These are phyloP conservation scores for Formicarius rufipectus DNA, from an alignment of 2,113 vertebrate genomes.

Conservation along the genomic window DNA sequence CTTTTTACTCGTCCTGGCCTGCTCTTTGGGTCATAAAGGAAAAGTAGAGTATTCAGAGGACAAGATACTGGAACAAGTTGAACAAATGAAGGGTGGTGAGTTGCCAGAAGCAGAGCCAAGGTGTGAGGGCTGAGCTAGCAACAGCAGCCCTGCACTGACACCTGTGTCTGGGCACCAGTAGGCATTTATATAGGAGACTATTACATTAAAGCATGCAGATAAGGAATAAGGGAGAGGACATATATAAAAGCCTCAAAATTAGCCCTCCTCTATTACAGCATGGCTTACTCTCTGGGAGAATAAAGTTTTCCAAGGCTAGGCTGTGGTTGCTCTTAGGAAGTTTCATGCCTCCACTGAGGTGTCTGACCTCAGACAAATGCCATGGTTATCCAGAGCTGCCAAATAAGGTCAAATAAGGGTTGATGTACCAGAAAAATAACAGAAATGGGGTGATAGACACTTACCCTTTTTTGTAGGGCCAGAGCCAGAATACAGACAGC, in stretches of 20 bases:
- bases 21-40: not conserved
- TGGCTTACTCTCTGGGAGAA: not conserved
- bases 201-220: not conserved
- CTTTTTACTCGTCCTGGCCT: no score
- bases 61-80: not conserved
- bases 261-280: not conserved
- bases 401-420: not conserved
- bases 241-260: not conserved
- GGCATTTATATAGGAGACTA: not conserved
- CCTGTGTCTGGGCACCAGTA: not conserved
- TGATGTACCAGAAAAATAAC: not conserved
- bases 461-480: slow-evolving; percentile 50
- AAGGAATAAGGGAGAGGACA: not conserved
- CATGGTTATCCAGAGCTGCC: not conserved
- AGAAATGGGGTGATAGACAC: not conserved
- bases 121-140: not conserved
- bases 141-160: not conserved
- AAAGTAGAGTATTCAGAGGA: not conserved
- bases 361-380: not conserved
- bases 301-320: not conserved
- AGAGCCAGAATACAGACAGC: not conserved
- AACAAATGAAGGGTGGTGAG: not conserved
- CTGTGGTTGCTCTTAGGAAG: not conserved
- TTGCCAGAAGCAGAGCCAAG: not conserved
- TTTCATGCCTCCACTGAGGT: not conserved